These are phyloP conservation scores for Oligia strigilis DNA, from an alignment of 2,888 invertebrate genomes.

Conservation along the genomic window DNA sequence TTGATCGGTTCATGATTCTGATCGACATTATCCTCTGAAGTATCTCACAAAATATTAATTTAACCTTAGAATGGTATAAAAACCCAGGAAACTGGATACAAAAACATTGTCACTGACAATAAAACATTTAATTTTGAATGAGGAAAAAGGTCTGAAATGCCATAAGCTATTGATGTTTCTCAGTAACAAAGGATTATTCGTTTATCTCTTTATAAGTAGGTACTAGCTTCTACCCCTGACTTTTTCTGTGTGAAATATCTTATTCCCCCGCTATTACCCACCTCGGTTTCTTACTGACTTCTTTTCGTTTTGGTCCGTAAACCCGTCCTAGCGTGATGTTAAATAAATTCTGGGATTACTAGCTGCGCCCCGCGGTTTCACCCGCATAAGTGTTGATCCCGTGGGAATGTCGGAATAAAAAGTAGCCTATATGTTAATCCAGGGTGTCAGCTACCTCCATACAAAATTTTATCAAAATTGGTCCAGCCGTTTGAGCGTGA, in stretches of 20 bases:
- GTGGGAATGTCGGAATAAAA: too few relatives aligned
- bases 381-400: too few relatives aligned
- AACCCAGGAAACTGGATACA: neutral
- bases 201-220: neutral
- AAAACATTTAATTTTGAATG: slow-evolving; percentile 25
- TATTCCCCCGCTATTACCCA: neutral
- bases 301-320: neutral
- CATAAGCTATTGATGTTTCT: slow-evolving; percentile 28
- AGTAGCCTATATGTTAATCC: too few relatives aligned
- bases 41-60: neutral
- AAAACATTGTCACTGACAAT: slow-evolving; percentile 23
- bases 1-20: neutral
- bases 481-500: too few relatives aligned
- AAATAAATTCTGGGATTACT: too few relatives aligned
- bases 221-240: neutral
- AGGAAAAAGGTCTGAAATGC: slow-evolving; percentile 27
- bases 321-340: neutral
- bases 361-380: too few relatives aligned
- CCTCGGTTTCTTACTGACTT: neutral
- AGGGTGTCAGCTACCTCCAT: too few relatives aligned
- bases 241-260: neutral
- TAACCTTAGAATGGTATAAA: neutral
- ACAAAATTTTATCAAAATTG: too few relatives aligned
- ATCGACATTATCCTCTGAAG: neutral
- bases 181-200: neutral